phyloP scores from a whole-genome alignment of 1,140 invertebrate genomes.

The Achatina immaculata region DNA sequence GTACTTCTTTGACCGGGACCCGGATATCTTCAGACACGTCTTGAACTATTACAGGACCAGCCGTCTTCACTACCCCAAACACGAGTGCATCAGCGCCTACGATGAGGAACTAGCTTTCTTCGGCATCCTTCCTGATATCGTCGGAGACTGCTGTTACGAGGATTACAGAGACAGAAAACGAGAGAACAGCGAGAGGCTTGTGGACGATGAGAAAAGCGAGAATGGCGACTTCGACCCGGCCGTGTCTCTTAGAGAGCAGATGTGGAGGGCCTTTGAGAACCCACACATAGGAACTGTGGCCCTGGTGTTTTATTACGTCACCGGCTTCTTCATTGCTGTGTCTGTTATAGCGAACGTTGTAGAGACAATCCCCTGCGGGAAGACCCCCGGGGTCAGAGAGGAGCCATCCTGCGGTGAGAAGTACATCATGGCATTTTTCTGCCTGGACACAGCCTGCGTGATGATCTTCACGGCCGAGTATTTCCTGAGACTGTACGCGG shows the following conservation, averaged over 20 bases:
- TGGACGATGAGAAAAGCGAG: constrained; percentile 88
- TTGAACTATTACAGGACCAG: constrained; percentile 99
- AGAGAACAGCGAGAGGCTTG: constrained; percentile 96
- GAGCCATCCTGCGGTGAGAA: constrained; percentile 95
- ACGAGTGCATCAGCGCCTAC: constrained; percentile 98
- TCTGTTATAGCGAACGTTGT: constrained; percentile 99
- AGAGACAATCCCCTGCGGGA: constrained; percentile 76
- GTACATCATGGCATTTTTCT: constrained; percentile 98
- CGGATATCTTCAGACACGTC: constrained; percentile 98
- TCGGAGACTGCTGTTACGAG: constrained; percentile 98
- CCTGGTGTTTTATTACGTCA: constrained; percentile 99
- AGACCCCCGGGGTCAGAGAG: constrained; percentile 79
- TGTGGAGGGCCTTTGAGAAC: constrained; percentile 99
- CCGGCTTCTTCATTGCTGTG: constrained; percentile 99
- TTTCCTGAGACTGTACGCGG: constrained; percentile 94
- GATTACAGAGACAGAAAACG: constrained; percentile 98
- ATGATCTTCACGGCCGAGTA: constrained; percentile 99
- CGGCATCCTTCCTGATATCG: constrained; percentile 98
- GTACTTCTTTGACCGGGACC: constrained; percentile 99
- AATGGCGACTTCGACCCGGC: constrained; percentile 72
- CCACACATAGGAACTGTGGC: constrained; percentile 98
- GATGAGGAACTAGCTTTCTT: constrained; percentile 99
- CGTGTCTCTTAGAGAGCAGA: constrained; percentile 88
- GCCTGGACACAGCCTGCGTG: constrained; percentile 98
- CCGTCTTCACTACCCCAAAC: constrained; percentile 98